These are phyloP conservation scores for Nasonia longicornis DNA, from an alignment of 1,140 invertebrate species.

Conservation along the genomic window DNA sequence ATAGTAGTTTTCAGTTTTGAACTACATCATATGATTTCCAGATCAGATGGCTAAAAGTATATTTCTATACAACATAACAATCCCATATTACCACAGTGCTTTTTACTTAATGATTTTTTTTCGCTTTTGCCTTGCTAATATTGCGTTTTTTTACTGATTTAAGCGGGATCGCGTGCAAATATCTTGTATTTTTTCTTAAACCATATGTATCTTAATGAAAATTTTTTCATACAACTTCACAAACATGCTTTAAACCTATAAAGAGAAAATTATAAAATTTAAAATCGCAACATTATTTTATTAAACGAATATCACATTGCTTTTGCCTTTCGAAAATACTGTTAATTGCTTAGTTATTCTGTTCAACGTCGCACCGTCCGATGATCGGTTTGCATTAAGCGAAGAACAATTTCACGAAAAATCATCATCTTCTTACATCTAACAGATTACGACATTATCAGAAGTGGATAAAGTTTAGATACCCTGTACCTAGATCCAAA, in stretches of 20 bases:
- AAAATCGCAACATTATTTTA: constrained; percentile 14
- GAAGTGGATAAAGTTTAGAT: constrained; percentile 10
- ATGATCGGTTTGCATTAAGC: neutral
- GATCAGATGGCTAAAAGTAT: neutral
- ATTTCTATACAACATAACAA: neutral
- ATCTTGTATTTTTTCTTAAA: constrained; percentile 6
- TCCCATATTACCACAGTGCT: neutral
- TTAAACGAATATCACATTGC: constrained; percentile 36
- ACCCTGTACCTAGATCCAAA: neutral
- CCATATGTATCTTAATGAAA: neutral
- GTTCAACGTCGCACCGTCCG: neutral
- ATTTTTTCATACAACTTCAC: neutral
- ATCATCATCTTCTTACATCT: neutral
- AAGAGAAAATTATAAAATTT: constrained; percentile 18
- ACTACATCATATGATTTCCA: too few relatives aligned
- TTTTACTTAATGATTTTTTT: neutral
- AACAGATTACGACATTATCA: neutral
- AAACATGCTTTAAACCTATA: constrained; percentile 24
- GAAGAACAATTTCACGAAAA: constrained; percentile 9
- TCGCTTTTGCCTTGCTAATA: neutral
- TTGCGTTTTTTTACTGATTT: neutral
- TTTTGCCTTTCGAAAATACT: constrained; percentile 33
- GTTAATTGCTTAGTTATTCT: constrained; percentile 23
- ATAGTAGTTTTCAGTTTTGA: too few relatives aligned
- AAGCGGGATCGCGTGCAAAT: neutral